These are phyloP conservation scores for Pagrus major DNA, from an alignment of 2,113 vertebrate genomes.

Conservation along the genomic window DNA sequence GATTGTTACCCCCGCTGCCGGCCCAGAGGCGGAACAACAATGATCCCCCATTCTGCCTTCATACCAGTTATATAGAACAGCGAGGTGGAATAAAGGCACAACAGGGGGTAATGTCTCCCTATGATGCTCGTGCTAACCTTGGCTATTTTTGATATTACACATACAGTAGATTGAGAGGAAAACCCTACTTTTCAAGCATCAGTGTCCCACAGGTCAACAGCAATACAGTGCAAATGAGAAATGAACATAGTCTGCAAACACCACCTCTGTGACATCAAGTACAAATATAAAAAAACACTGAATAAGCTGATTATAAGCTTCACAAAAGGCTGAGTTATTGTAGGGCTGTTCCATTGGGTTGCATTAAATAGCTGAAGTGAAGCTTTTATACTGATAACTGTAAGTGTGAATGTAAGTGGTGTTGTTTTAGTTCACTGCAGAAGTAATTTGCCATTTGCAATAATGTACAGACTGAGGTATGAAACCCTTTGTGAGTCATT, in stretches of 20 bases:
- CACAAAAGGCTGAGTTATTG: background rate
- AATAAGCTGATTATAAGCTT: background rate
- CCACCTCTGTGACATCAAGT: background rate
- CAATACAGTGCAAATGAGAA: background rate
- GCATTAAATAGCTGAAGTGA: conserved; percentile 29
- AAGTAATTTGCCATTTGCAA: conserved; percentile 10
- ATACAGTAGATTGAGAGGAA: background rate
- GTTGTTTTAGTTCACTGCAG: conserved; percentile 28
- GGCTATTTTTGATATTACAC: background rate
- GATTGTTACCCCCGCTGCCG: no score
- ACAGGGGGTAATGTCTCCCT: background rate
- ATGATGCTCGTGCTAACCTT: background rate
- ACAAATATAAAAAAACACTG: no score
- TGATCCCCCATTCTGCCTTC: no score
- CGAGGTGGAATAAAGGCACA: no score
- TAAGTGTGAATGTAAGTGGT: background rate
- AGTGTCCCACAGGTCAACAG: background rate
- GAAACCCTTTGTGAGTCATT: conserved; percentile 9
- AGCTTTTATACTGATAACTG: conserved; percentile 21
- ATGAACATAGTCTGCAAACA: background rate
- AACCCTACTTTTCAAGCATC: background rate
- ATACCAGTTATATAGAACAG: no score
- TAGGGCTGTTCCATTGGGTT: background rate
- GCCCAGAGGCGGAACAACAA: no score
- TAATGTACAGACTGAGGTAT: background rate